Evolutionary conservation across 2,888 invertebrate species (phyloP).

Genomic region (Notocelia uddmanniana): DNA sequence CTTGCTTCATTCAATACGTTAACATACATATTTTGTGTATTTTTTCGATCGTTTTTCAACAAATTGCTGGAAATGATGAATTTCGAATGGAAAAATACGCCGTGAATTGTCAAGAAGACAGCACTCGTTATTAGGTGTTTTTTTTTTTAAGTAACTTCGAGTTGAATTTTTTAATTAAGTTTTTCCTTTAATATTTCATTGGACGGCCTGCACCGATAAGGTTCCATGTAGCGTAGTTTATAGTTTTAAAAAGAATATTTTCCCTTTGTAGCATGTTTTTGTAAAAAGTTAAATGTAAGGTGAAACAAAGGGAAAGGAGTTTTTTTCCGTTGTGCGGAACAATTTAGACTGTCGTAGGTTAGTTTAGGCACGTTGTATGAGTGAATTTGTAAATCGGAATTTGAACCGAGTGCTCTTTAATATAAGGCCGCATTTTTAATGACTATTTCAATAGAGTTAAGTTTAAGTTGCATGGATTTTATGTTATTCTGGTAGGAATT

Average conservation of each 20-base stretch:
- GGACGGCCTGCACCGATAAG: constrained; percentile 75
- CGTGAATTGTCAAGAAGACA: constrained; percentile 10
- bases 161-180: constrained; percentile 41
- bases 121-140: background rate
- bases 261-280: constrained; percentile 69
- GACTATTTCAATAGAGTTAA: constrained; percentile 12
- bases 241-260: constrained; percentile 64
- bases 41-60: constrained; percentile 37
- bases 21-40: constrained; percentile 15
- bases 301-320: constrained; percentile 72
- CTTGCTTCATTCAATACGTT: constrained; percentile 4
- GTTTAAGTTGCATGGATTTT: constrained; percentile 21
- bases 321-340: constrained; percentile 85
- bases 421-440: constrained; percentile 23
- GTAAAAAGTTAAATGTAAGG: constrained; percentile 77
- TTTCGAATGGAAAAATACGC: constrained; percentile 26
- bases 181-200: constrained; percentile 44
- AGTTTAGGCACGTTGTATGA: constrained; percentile 78
- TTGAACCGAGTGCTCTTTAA: constrained; percentile 65
- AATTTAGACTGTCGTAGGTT: constrained; percentile 83
- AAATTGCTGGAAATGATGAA: constrained; percentile 24
- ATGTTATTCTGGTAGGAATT: constrained; percentile 6
- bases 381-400: constrained; percentile 68
- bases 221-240: constrained; percentile 76
- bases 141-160: constrained; percentile 21